Evolutionary conservation across 2,888 invertebrate genomes (phyloP).

Genomic region (Empis livida): DNA sequence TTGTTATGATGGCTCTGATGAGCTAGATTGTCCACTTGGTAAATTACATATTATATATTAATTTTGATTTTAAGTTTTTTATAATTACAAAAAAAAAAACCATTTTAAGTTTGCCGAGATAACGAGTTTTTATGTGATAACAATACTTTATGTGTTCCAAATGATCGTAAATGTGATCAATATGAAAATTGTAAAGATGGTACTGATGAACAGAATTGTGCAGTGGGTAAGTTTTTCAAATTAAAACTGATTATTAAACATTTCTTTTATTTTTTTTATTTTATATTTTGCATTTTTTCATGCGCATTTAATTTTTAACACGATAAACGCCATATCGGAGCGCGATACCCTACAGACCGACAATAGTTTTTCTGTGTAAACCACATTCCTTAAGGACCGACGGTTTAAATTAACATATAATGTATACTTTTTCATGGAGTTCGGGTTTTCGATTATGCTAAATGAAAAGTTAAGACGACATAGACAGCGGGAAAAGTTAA

Average conservation of each 20-base stretch:
- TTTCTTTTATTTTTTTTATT: neutral
- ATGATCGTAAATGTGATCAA: constrained; percentile 5
- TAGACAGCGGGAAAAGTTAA: too few relatives aligned
- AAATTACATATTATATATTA: neutral
- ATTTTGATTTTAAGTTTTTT: too few relatives aligned
- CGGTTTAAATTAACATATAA: too few relatives aligned
- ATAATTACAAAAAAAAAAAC: too few relatives aligned
- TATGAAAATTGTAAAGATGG: constrained; percentile 38
- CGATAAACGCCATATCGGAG: too few relatives aligned
- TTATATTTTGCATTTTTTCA: neutral
- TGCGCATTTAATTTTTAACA: neutral
- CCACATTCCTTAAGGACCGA: too few relatives aligned
- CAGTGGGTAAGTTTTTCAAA: neutral
- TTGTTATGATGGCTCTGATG: constrained; percentile 42
- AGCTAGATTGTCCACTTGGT: constrained; percentile 35
- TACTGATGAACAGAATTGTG: constrained; percentile 40
- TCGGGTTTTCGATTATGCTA: too few relatives aligned
- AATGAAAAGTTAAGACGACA: too few relatives aligned
- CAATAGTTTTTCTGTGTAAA: too few relatives aligned
- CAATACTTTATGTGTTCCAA: constrained; percentile 2
- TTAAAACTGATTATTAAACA: too few relatives aligned
- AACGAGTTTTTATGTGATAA: neutral
- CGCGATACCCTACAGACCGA: too few relatives aligned
- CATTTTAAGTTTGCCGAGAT: neutral
- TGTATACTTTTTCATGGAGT: too few relatives aligned